Base-by-base conservation (phyloP, 2,888 invertebrate species). In the Trissolcus brochymenae region DNA sequence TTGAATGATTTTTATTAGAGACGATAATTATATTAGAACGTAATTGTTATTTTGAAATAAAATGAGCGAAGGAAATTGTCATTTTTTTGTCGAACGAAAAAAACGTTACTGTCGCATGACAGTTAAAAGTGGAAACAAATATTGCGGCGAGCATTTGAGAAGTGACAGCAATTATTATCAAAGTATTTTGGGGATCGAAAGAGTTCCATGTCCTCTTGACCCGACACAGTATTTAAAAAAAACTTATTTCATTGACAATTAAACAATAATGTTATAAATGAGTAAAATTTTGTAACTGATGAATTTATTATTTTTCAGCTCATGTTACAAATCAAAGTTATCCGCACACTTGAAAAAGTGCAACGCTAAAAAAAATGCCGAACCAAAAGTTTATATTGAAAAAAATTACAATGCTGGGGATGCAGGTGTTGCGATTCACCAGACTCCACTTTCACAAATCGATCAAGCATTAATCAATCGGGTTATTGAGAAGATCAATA, bases 31-130 rank as follows among this genome's bases (percentile, higher is more conserved):
- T 29, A 29, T 1, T 7, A 9, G 25, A 25, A 25, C 25, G 25
- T 25, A 9, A 35, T 9, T 35, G 35, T 35, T 35, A 11, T 35
- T 35, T 1, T 2, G 2, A 46, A 16, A 6, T 4, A 46, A 14
- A 14, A 46, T 46, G 66, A 59, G 53, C 4, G 14, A n/a, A 11
- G 59, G 62, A 6, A 83, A 84, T 54, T 89, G 89, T 67, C 84
- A 85, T 73, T 86, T 84, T 88, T 95, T 92, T 86, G 93, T 95
- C 0, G 83, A 90, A 41, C 90, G 94, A 25, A 95, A 95, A 82
- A 94, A 94, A 84, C 91, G 95, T 1, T 92, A 91, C 78, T 95
- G 95, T 84, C 93, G 94, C 80, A 95, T 95, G 94, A 92, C 93
- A 0, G 92, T 94, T 4, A 92, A 92, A 77, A 90, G 91, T n/a